Base-by-base conservation (phyloP, 2,113 vertebrate species). In the Cyprinodon tularosa region DNA sequence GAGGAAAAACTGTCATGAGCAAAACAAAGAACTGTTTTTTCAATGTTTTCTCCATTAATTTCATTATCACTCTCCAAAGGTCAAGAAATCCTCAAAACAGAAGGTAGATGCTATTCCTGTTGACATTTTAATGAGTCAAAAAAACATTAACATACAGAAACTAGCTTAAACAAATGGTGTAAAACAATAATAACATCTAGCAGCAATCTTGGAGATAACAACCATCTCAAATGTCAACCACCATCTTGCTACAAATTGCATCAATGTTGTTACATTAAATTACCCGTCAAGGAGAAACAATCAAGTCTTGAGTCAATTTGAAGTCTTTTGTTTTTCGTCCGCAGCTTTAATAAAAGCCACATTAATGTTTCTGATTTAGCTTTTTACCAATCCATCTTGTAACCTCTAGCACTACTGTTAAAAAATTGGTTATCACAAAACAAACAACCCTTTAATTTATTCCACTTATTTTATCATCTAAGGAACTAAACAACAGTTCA, bases 131-230 rank as follows among this genome's bases (percentile, higher is more conserved):
- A 47, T 38, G 29, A 63, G 45, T 7, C 39, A 15, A 20, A 22
- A 42, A 39, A 62, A 15, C 17, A 57, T 20, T n/a, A 63, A 63
- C 29, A 38, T 12, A 38, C 40, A 8, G 7, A 4, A 45, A 66
- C 4, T 66, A 22, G 61, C 42, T 36, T 29, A 67, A 15, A 29
- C 9, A 50, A 12, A 67, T 6, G 2, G 13, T 67, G 44, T 44
- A 9, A 36, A 66, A 66, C 64, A 45, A 66, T 66, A 29, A 66
- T 66, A 42, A 66, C 20, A 66, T 47, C 42, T 66, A 47, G 64
- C 64, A 45, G 42, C 47, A 40, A 36, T 12, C 40, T 45, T 66
- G 40, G n/a, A 66, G 17, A 29, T n/a, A 66, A 47, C 42, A 66
- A 47, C 39, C 20, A 47, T 66, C 42, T 66, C 64, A 66, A 66